Evolutionary conservation across 2,797 vertebrate genomes (phyloP), one percentile per base, ranked within the genome.

Genomic region (Coracias cyanogaster): DNA sequence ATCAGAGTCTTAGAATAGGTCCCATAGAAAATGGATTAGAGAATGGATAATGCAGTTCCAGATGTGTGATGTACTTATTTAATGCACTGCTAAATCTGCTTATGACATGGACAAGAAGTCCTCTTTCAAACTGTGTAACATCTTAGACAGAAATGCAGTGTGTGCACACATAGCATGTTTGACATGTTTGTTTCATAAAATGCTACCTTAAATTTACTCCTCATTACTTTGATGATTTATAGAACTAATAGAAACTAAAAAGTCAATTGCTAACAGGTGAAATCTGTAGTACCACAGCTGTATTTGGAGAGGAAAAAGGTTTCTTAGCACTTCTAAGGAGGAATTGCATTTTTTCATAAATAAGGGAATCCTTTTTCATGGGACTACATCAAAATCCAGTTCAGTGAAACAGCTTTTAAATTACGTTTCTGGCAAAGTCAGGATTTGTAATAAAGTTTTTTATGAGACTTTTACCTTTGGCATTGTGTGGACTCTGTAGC

Each of bases 11-110:
- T 71, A 95, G 88, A 92, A 87, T 93, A 93, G 79, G 52, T 86
- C 85, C 52, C 78, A 78, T 29, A 92, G 83, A 94, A 93, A 94
- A 91, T n/a, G 57, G 72, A 81, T 93, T 93, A 87, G 74, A 41
- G 79, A 78, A 73, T 49, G 67, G 66, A 19, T 92, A 82, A 61
- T 22, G 10, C 64, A 64, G 78, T 89, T 93, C 83, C 89, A 95
- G 82, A 74, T 91, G 88, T 86, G 93, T 81, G 65, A 83, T 76
- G 55, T 22, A 31, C 19, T 74, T 82, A 54, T 24, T 94, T 29
- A 82, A 71, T 48, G 51, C 7, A 14, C 29, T 80, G 52, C 78
- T 96, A 80, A 84, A 90, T 86, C 57, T 6, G 10, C 37, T 52
- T 94, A 9, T 39, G 78, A 65, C 62, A 16, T 20, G 39, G 64